These are phyloP conservation scores for Acestrorhynchus altus DNA, from an alignment of 2,797 vertebrate genomes.

Conservation along the genomic window DNA sequence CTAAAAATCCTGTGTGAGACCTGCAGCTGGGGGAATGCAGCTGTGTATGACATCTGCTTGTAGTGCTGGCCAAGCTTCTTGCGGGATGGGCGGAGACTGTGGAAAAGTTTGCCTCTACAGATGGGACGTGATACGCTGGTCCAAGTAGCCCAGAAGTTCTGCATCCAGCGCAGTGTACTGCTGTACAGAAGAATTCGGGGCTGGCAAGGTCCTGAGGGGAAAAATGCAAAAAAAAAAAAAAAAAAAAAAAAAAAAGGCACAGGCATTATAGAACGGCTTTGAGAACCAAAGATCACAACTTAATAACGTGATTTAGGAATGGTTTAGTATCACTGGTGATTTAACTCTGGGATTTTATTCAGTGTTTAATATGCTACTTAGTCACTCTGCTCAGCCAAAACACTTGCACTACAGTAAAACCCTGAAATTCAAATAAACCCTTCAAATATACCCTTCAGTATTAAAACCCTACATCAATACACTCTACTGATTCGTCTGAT, in stretches of 20 bases:
- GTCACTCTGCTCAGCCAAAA: too few relatives aligned
- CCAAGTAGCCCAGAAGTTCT: slow-evolving; percentile 99
- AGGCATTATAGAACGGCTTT: background rate
- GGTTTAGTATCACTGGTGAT: too few relatives aligned
- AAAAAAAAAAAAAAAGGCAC: background rate
- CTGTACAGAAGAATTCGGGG: slow-evolving; percentile 95
- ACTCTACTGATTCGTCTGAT: too few relatives aligned
- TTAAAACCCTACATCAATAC: too few relatives aligned
- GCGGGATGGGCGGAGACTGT: slow-evolving; percentile 90
- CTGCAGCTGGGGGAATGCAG: slow-evolving; percentile 92
- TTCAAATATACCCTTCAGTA: too few relatives aligned
- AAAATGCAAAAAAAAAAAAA: too few relatives aligned
- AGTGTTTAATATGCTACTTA: too few relatives aligned
- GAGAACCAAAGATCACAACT: too few relatives aligned
- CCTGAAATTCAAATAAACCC: too few relatives aligned
- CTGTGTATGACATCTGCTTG: slow-evolving; percentile 95
- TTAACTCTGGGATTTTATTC: too few relatives aligned
- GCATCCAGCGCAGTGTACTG: slow-evolving; percentile 99
- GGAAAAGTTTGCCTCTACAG: slow-evolving; percentile 95
- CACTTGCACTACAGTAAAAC: too few relatives aligned
- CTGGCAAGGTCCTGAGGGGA: slow-evolving; percentile 81
- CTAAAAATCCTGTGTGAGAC: slow-evolving; percentile 67
- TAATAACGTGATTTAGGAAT: too few relatives aligned
- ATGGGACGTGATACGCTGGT: slow-evolving; percentile 93
- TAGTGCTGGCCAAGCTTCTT: slow-evolving; percentile 98